Conservation (phyloP, 2,113 vertebrate genomes). For the Oryzias melastigma region DNA sequence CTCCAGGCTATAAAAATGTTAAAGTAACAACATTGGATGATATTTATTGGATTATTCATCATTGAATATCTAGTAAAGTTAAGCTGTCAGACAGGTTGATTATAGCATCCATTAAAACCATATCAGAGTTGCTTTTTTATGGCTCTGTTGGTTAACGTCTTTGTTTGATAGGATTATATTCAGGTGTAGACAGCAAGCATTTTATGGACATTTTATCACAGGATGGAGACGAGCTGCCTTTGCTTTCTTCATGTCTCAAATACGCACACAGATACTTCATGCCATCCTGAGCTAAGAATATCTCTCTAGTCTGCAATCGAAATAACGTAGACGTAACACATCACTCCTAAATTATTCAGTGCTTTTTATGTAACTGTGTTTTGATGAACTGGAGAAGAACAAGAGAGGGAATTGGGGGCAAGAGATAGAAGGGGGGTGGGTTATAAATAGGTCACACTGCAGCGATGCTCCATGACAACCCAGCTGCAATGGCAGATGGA, state of each 20-base stretch:
- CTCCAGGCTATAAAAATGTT: no score
- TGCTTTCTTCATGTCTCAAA: conserved; percentile 1
- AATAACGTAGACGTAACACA: conserved; percentile 31
- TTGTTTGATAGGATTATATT: no score
- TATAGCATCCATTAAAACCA: no score
- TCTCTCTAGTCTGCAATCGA: conserved; percentile 12
- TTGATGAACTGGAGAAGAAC: conserved; percentile 51
- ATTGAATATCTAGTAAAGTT: no score
- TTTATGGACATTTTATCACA: not conserved
- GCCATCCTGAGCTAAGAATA: conserved; percentile 35
- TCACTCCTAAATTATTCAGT: conserved; percentile 50
- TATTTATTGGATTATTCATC: no score
- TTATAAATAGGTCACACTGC: conserved; percentile 73
- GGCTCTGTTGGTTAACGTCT: no score
- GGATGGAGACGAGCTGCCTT: no score
- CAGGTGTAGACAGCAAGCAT: not conserved
- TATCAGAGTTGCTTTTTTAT: no score
- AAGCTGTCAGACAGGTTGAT: no score
- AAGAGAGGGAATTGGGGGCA: conserved; percentile 55
- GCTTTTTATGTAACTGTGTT: conserved; percentile 53
- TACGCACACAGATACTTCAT: not conserved
- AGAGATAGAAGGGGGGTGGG: conserved; percentile 45
- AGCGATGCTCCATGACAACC: conserved; percentile 62
- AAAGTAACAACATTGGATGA: no score
- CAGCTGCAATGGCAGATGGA: conserved; percentile 71